These are phyloP conservation scores for Channallabes apus DNA, from an alignment of 2,797 vertebrate species.

Conservation along the genomic window DNA sequence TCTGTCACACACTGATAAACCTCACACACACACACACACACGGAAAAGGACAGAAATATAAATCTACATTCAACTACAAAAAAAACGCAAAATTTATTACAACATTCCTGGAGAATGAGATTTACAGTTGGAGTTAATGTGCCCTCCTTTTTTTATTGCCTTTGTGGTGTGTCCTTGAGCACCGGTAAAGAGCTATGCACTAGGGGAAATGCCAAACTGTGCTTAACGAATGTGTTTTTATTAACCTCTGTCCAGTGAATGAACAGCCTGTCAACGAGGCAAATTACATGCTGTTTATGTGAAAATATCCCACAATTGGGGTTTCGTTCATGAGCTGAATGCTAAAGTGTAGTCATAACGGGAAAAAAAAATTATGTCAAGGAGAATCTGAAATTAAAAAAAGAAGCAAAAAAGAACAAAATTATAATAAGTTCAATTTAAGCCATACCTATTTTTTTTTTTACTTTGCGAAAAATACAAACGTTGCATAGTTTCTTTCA, in stretches of 20 bases:
- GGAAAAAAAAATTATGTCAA: not conserved
- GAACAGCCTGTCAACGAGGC: not conserved
- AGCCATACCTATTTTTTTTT: not conserved
- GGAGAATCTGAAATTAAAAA: not conserved
- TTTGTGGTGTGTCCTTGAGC: not conserved
- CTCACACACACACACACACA: not conserved
- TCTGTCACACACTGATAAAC: not conserved
- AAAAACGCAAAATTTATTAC: not conserved
- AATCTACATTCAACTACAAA: not conserved
- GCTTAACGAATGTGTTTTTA: not conserved
- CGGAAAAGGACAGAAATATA: not conserved
- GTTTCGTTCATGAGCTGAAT: not conserved
- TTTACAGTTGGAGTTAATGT: not conserved
- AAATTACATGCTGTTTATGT: not conserved
- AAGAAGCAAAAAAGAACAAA: not conserved
- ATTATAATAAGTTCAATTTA: not conserved
- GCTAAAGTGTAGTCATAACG: not conserved
- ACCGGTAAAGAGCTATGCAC: not conserved
- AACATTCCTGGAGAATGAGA: not conserved
- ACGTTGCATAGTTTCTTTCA: not conserved
- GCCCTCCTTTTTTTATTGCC: not conserved
- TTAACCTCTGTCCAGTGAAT: not conserved
- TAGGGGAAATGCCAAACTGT: not conserved
- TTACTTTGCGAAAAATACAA: not conserved
- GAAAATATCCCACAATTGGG: not conserved